These are phyloP conservation scores for Antitype chi DNA, from an alignment of 2,888 invertebrate species.

Conservation along the genomic window DNA sequence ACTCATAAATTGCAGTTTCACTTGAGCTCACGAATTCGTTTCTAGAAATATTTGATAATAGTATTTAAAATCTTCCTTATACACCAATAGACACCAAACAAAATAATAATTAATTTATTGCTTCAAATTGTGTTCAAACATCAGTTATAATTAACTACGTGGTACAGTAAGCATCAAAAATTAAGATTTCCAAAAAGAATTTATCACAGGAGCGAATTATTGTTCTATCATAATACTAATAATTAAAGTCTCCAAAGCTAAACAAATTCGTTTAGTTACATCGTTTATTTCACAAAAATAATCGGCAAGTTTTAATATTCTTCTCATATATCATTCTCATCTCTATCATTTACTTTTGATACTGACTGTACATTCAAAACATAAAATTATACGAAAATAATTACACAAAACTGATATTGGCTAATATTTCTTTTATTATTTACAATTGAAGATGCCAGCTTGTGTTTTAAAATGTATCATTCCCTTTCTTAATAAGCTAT, in stretches of 20 bases:
- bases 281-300: slow-evolving; percentile 3
- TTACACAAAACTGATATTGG: slow-evolving; percentile 37
- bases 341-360: slow-evolving; percentile 15
- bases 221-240: slow-evolving; percentile 7
- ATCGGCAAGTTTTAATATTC: slow-evolving; percentile 6
- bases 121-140: slow-evolving; percentile 22
- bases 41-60: not conserved
- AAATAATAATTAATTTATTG: slow-evolving; percentile 33
- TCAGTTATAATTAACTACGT: slow-evolving; percentile 1
- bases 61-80: slow-evolving; percentile 10
- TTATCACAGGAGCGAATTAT: slow-evolving; percentile 9
- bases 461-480: not conserved
- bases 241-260: not conserved
- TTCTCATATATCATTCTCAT: no score
- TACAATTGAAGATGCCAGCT: slow-evolving; percentile 59
- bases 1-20: not conserved
- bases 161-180: slow-evolving; percentile 38
- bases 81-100: slow-evolving; percentile 25
- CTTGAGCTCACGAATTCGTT: not conserved
- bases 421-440: slow-evolving; percentile 49
- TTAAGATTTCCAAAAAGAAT: not conserved
- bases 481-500: not conserved
- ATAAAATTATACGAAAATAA: slow-evolving; percentile 27
- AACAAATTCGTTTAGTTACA: not conserved
- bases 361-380: slow-evolving; percentile 27